Evolutionary conservation across 2,113 vertebrate genomes (phyloP).

Genomic region (Pseudorasbora parva): DNA sequence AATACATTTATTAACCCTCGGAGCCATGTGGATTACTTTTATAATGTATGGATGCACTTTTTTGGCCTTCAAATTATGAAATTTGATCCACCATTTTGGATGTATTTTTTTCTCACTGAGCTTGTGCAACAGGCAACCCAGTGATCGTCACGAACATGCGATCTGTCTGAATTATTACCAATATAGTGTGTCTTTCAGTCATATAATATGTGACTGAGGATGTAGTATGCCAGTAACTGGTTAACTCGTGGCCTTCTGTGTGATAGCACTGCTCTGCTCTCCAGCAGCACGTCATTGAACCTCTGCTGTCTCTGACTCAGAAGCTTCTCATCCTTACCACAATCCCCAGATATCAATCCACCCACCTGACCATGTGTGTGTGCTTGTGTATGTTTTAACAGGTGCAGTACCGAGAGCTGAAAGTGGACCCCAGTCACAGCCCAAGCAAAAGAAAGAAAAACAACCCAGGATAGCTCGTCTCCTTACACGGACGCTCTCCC

Average conservation of each 20-base stretch:
- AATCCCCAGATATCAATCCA: slow-evolving; percentile 9
- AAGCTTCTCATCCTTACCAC: not conserved
- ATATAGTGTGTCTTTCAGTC: not conserved
- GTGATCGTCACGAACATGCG: no score
- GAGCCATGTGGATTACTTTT: no score
- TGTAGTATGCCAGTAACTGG: not conserved
- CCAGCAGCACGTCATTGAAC: slow-evolving; percentile 36
- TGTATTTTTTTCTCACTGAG: no score
- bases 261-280: not conserved
- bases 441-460: slow-evolving; percentile 98
- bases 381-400: slow-evolving; percentile 89
- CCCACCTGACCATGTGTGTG: slow-evolving; percentile 48
- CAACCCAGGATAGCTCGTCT: slow-evolving; percentile 85
- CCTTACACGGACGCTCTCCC: slow-evolving; percentile 68
- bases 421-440: slow-evolving; percentile 92
- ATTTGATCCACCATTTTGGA: no score
- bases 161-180: not conserved
- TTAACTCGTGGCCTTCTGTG: not conserved
- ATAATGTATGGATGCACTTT: no score
- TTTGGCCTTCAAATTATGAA: no score
- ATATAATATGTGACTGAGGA: not conserved
- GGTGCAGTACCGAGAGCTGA: slow-evolving; percentile 97
- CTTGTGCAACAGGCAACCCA: no score
- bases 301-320: slow-evolving; percentile 66
- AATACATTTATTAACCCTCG: no score